phyloP scores from a whole-genome alignment of 2,113 vertebrate genomes.

The Lethenteron camtschaticum region DNA sequence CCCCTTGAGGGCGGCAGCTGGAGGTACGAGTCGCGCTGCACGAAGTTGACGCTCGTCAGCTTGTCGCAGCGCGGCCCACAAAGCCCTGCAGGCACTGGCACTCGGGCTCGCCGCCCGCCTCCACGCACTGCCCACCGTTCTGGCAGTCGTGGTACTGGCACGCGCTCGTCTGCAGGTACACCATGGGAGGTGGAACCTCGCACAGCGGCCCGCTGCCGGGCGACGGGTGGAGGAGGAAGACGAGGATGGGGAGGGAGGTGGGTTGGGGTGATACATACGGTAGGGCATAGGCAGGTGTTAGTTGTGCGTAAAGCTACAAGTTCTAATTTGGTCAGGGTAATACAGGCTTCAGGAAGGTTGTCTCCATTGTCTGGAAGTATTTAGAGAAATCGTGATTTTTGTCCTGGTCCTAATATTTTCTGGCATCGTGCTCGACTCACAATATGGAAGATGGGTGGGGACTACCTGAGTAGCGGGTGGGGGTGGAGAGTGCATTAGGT shows the following conservation, averaged over 20 bases:
- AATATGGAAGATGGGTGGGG: too few species aligned
- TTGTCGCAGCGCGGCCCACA: constrained; percentile 65
- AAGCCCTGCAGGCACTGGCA: constrained; percentile 77
- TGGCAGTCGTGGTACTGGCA: constrained; percentile 85
- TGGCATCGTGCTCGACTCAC: too few species aligned
- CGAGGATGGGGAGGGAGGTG: neutral
- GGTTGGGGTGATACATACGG: constrained; percentile 5
- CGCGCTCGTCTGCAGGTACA: constrained; percentile 84
- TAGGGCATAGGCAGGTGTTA: constrained; percentile 11
- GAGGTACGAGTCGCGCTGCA: constrained; percentile 67
- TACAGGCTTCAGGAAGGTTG: too few species aligned
- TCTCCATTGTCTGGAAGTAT: too few species aligned
- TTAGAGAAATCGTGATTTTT: too few species aligned
- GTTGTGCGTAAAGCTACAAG: neutral
- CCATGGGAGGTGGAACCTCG: constrained; percentile 80
- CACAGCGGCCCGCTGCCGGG: constrained; percentile 54
- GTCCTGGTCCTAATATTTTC: too few species aligned
- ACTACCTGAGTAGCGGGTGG: too few species aligned
- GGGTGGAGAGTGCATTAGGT: too few species aligned
- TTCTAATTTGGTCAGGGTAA: too few species aligned
- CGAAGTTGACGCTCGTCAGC: constrained; percentile 71
- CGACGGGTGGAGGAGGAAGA: constrained; percentile 7
- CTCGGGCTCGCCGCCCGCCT: constrained; percentile 48
- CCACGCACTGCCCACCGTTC: constrained; percentile 65
- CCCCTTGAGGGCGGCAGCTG: constrained; percentile 54